Conservation (phyloP, 2,888 invertebrate species). For the Polydrusus pterygomalis region DNA sequence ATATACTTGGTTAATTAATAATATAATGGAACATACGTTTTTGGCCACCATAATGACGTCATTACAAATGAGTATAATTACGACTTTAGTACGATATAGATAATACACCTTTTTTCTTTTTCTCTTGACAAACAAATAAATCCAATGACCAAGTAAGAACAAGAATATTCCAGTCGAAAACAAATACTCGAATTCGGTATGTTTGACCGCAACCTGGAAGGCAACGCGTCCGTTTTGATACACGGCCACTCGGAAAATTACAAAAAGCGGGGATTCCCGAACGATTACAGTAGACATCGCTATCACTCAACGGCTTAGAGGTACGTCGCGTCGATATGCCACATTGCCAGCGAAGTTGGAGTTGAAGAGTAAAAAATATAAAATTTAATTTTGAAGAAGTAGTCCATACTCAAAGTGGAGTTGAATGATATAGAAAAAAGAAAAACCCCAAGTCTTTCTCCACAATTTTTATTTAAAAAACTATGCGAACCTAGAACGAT, state of each 20-base stretch:
- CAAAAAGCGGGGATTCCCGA: slow-evolving; percentile 67
- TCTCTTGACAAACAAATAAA: slow-evolving; percentile 19
- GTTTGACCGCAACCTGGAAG: slow-evolving; percentile 62
- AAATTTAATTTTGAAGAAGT: too few relatives aligned
- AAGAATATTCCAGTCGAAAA: slow-evolving; percentile 49
- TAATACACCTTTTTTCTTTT: too few relatives aligned
- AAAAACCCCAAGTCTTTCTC: too few relatives aligned
- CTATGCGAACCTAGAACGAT: too few relatives aligned
- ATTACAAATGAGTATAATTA: too few relatives aligned
- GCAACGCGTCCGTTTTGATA: slow-evolving; percentile 64
- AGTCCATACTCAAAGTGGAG: too few relatives aligned
- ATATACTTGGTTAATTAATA: too few relatives aligned
- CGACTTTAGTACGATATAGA: too few relatives aligned
- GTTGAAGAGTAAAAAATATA: background rate
- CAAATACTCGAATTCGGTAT: slow-evolving; percentile 59
- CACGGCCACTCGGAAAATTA: slow-evolving; percentile 69
- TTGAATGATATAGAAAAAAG: too few relatives aligned
- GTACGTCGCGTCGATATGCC: slow-evolving; percentile 62
- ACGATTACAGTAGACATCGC: slow-evolving; percentile 67
- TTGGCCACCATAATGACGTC: too few relatives aligned
- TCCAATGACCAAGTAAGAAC: slow-evolving; percentile 16
- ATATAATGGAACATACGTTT: too few relatives aligned
- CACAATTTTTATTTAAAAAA: too few relatives aligned
- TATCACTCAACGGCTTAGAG: slow-evolving; percentile 67
- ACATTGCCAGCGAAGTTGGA: slow-evolving; percentile 6